Percentiles rank a stretch among this genome's conserved stretches.
These are phyloP conservation scores for Climacteris rufus DNA, from an alignment of 2,113 vertebrate species.

Conservation along the genomic window DNA sequence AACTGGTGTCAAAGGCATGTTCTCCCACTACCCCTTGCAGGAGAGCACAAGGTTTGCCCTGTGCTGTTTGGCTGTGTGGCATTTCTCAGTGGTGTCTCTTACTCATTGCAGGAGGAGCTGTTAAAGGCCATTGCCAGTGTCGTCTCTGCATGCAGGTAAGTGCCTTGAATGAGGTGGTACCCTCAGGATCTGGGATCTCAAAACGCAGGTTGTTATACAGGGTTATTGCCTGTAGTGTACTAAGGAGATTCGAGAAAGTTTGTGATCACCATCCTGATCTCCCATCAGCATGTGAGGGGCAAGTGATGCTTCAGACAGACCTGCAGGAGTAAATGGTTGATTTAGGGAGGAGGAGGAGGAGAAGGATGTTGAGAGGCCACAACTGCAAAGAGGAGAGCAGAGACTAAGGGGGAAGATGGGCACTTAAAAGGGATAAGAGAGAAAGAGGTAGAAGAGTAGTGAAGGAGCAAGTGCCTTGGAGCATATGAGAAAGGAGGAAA, in stretches of 20 bases:
- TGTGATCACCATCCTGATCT: neutral
- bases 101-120: slow-evolving; percentile 85
- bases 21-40: neutral
- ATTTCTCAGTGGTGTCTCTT: neutral
- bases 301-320: neutral
- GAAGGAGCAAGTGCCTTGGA: neutral
- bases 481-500: neutral
- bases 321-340: neutral
- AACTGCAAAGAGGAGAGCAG: neutral
- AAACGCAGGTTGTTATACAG: neutral
- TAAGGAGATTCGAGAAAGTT: neutral
- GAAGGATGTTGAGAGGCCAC: neutral
- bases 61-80: neutral
- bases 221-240: neutral
- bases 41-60: neutral
- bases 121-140: slow-evolving; percentile 91
- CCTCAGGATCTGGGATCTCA: neutral
- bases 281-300: neutral
- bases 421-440: neutral
- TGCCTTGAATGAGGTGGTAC: neutral
- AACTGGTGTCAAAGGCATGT: neutral
- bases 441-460: neutral
- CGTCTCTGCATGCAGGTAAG: slow-evolving; percentile 85
- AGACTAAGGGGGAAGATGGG: neutral
- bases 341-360: neutral